phyloP scores from a whole-genome alignment of 2,797 vertebrate species.

The Pangasius sanitwongsei region DNA sequence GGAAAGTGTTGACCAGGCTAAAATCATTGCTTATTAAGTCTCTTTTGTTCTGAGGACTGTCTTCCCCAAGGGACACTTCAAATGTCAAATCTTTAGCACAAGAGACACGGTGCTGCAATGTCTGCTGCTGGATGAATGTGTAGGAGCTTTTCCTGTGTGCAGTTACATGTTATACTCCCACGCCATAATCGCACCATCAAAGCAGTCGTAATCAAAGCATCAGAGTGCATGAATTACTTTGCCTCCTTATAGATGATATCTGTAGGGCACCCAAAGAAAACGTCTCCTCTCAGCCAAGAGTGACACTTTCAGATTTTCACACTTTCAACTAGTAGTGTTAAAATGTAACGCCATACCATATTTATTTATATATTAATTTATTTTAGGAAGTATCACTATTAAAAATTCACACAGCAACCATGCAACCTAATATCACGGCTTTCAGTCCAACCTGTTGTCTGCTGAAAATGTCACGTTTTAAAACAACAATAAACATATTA shows the following conservation, averaged over 20 bases:
- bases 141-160: neutral
- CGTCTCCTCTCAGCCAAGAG: neutral
- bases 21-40: conserved; percentile 46
- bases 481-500: neutral
- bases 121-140: neutral
- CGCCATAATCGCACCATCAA: conserved; percentile 3
- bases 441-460: neutral
- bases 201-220: conserved; percentile 10
- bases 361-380: neutral
- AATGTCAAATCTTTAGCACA: conserved; percentile 37
- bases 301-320: neutral
- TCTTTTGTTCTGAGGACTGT: conserved; percentile 37
- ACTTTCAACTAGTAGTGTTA: neutral
- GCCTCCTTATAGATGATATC: neutral
- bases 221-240: neutral
- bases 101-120: neutral
- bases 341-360: neutral
- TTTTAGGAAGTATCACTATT: neutral
- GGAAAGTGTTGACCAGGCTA: conserved; percentile 41
- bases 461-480: neutral
- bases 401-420: neutral
- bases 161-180: neutral
- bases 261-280: neutral
- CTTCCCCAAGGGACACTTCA: conserved; percentile 23
- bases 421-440: neutral